Evolutionary conservation across 1,140 invertebrate genomes (phyloP).

Genomic region (Dendrolimus punctatus): DNA sequence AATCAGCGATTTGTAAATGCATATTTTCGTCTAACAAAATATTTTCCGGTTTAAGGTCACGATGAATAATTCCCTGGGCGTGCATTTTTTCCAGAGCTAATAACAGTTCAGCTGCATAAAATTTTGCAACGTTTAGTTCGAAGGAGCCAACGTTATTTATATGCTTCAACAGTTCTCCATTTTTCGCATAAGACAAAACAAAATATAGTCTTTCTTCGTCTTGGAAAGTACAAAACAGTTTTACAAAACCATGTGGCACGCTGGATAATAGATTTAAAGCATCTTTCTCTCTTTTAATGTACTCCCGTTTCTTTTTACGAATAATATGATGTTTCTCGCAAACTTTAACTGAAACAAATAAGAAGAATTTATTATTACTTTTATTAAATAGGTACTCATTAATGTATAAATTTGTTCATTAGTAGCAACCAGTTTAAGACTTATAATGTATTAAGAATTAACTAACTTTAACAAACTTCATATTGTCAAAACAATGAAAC

Average conservation of each 20-base stretch:
- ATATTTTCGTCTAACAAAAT: constrained; percentile 93
- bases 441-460: no score
- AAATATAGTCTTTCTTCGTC: constrained; percentile 95
- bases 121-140: constrained; percentile 89
- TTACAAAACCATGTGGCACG: constrained; percentile 88
- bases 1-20: constrained; percentile 98
- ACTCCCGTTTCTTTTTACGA: constrained; percentile 93
- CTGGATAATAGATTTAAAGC: constrained; percentile 85
- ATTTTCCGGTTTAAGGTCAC: constrained; percentile 93
- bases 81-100: constrained; percentile 95
- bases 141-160: constrained; percentile 94
- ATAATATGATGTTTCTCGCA: constrained; percentile 95
- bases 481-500: constrained; percentile 42
- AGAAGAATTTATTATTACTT: constrained; percentile 14
- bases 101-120: constrained; percentile 96
- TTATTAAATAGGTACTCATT: not conserved
- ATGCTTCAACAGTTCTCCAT: constrained; percentile 93
- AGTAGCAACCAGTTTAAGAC: not conserved
- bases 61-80: constrained; percentile 91
- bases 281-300: constrained; percentile 94
- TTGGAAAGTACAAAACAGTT: constrained; percentile 97
- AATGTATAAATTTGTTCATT: not conserved
- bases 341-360: constrained; percentile 90
- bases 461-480: not conserved
- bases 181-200: constrained; percentile 95